Conservation (phyloP, 2,113 vertebrate genomes). For the Anarhynchus alexandrinus region DNA sequence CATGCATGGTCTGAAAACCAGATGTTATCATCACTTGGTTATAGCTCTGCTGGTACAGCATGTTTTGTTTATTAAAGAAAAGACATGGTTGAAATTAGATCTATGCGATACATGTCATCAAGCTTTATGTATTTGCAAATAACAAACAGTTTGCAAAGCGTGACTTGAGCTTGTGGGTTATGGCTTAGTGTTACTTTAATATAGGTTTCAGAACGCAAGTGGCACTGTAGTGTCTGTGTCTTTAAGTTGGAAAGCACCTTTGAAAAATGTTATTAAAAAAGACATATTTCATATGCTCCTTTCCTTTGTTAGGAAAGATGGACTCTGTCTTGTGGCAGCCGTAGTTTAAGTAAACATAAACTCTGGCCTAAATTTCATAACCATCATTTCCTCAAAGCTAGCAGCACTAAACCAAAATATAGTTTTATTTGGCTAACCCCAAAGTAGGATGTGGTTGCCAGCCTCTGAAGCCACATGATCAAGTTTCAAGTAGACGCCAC, state of each 20-base stretch:
- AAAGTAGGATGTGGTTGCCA: conserved; percentile 81
- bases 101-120: conserved; percentile 21
- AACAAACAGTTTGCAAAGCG: conserved; percentile 19
- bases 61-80: conserved; percentile 67
- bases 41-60: conserved; percentile 48
- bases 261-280: neutral
- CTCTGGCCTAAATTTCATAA: conserved; percentile 73
- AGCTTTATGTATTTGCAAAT: conserved; percentile 46
- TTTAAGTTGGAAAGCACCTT: conserved; percentile 35
- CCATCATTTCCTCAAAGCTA: conserved; percentile 79
- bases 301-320: conserved; percentile 60
- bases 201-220: neutral
- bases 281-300: neutral
- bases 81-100: conserved; percentile 61
- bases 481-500: conserved; percentile 71
- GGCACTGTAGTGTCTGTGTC: neutral
- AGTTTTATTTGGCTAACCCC: conserved; percentile 83
- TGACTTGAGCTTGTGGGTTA: conserved; percentile 4
- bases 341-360: conserved; percentile 80
- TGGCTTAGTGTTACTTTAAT: neutral
- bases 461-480: conserved; percentile 76
- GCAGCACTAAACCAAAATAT: conserved; percentile 72
- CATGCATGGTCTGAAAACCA: conserved; percentile 29
- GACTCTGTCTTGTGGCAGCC: conserved; percentile 59
- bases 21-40: conserved; percentile 62